Base-by-base conservation (phyloP, 2,888 invertebrate species). In the Hydrotaea diabolus region DNA sequence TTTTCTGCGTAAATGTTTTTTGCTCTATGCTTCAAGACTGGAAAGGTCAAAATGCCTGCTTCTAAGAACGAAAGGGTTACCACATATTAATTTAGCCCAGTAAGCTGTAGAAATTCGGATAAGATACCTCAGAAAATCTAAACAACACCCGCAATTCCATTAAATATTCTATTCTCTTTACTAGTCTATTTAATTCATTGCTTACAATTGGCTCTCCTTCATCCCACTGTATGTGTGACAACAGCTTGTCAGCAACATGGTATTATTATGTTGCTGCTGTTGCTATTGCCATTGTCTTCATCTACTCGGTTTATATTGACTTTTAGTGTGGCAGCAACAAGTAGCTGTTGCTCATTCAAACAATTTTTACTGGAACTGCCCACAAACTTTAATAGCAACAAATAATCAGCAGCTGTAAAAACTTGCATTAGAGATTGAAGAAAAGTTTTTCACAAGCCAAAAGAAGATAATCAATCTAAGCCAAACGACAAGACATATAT, bases 381-480 rank as follows among this genome's bases (percentile, higher is more conserved):
- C 66, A 46, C 72, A 80, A 49, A 79, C 71, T 82, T 64, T 73
- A 73, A 53, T 66, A 64, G 31, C 69, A 57, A 69, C 69, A 57
- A 69, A 77, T 49, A 75, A 19, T 17, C 19, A 55, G 19, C 59
- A 80, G 31, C 17, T 23, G n/a, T 7, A 66, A 13, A 43, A 43
- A 43, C n/a, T n/a, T n/a, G n/a, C n/a, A n/a, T n/a, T n/a, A 66
- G 53, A 66, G 17, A 57, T 19, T 71, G 8, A 8, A 39, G 39
- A 39, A 39, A 39, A 39, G 7, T 39, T 39, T 39, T 39, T 11
- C 39, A 59, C 66, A 62, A 62, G 23, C 57, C 11, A 19, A n/a
- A 39, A 39, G n/a, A 46, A 74, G 80, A 80, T 80, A 77, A 80
- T 80, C 77, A 83, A 83, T 83, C 80, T 80, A 62, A 74, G 31